Conservation (phyloP, 2,888 invertebrate species). For the Synergus japonicus region DNA sequence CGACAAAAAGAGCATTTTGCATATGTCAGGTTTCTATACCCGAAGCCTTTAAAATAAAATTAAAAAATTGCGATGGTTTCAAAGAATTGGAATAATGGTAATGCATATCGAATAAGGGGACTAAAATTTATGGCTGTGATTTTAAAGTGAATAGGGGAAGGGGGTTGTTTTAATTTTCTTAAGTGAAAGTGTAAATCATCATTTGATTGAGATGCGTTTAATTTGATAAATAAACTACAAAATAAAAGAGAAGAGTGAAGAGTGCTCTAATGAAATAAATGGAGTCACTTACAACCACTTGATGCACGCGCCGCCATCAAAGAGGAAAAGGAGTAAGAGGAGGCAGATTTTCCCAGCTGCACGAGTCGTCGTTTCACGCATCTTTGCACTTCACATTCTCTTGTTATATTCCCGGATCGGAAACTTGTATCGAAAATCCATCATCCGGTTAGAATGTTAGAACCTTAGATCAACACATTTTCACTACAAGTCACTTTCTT, state of each 20-base stretch:
- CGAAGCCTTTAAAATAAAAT: not conserved
- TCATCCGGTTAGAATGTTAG: constrained; percentile 2
- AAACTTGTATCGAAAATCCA: constrained; percentile 33
- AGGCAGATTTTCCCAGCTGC: constrained; percentile 61
- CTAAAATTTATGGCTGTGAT: too few species aligned
- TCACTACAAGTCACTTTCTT: not conserved
- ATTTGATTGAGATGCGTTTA: not conserved
- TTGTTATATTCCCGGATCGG: constrained; percentile 36
- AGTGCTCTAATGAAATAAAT: constrained; percentile 38
- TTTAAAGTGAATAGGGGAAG: not conserved
- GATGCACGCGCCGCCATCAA: constrained; percentile 72
- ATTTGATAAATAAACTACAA: not conserved
- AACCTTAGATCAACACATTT: constrained; percentile 19
- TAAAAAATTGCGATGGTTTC: not conserved
- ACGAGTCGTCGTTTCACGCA: constrained; percentile 61
- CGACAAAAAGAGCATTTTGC: constrained; percentile 1
- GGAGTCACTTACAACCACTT: constrained; percentile 75
- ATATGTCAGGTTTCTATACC: not conserved
- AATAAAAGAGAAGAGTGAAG: not conserved
- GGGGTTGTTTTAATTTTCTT: not conserved
- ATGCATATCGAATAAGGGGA: not conserved
- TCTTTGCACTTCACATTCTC: constrained; percentile 66
- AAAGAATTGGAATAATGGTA: not conserved
- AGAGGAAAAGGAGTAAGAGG: constrained; percentile 64
- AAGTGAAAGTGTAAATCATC: not conserved